These are phyloP conservation scores for Harpalus rufipes DNA, from an alignment of 2,888 invertebrate species.

Conservation along the genomic window DNA sequence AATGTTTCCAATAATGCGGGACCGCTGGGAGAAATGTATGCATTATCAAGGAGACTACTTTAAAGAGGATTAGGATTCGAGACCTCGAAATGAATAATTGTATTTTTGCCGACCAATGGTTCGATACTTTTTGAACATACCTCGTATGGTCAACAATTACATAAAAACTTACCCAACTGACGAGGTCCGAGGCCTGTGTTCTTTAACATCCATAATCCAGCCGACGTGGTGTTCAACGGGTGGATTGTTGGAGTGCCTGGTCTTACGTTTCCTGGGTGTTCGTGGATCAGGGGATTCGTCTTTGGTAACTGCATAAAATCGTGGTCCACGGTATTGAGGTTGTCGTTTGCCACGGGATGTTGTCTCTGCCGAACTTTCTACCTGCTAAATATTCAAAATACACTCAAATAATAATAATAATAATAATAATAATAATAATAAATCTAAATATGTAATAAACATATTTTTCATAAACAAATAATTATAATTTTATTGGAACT, in stretches of 20 bases:
- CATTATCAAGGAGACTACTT: too few relatives aligned
- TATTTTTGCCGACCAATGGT: too few relatives aligned
- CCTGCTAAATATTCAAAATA: conserved; percentile 20
- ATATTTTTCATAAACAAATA: conserved; percentile 13
- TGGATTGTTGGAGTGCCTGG: conserved; percentile 94
- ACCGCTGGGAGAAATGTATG: too few relatives aligned
- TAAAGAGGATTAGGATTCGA: too few relatives aligned
- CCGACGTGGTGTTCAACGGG: conserved; percentile 97
- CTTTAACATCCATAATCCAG: conserved; percentile 97
- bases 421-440: too few relatives aligned
- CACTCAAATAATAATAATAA: not conserved
- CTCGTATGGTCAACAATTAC: conserved; percentile 6
- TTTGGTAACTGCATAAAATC: conserved; percentile 97
- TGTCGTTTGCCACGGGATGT: conserved; percentile 68
- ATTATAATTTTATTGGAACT: conserved; percentile 2
- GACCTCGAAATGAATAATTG: too few relatives aligned
- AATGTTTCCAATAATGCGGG: too few relatives aligned
- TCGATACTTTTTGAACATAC: too few relatives aligned
- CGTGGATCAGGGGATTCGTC: conserved; percentile 83
- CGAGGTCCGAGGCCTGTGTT: conserved; percentile 88
- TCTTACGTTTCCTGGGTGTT: conserved; percentile 91
- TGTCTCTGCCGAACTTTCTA: conserved; percentile 67
- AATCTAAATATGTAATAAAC: not conserved
- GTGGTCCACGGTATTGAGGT: conserved; percentile 80
- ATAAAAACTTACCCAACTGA: conserved; percentile 83